Evolutionary conservation across 1,140 invertebrate species (phyloP).

Genomic region (Pteromalus puparum): DNA sequence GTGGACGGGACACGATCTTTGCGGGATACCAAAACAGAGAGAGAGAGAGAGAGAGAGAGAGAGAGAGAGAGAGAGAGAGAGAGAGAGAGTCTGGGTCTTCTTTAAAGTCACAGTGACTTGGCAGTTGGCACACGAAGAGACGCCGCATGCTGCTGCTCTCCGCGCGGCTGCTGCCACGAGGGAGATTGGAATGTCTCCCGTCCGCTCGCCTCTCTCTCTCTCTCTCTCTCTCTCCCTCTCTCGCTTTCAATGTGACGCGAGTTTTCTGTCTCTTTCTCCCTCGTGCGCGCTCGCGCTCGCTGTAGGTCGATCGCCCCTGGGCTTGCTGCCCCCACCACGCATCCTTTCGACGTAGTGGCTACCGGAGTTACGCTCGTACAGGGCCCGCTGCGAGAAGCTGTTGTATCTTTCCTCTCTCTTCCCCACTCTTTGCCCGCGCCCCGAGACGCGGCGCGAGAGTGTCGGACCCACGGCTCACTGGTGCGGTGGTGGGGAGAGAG

Average conservation of each 20-base stretch:
- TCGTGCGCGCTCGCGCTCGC: conserved; percentile 25
- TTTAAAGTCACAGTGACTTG: conserved; percentile 63
- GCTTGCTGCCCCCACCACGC: conserved; percentile 49
- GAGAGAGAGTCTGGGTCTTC: conserved; percentile 54
- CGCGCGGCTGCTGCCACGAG: conserved; percentile 65
- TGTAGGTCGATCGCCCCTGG: conserved; percentile 50
- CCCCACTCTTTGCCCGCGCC: background rate
- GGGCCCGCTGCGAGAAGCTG: conserved; percentile 52
- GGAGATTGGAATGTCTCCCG: conserved; percentile 73
- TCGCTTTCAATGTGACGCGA: conserved; percentile 31
- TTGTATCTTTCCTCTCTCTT: background rate
- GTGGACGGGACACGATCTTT: conserved; percentile 58
- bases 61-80: conserved; percentile 43
- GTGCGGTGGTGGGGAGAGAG: conserved; percentile 26
- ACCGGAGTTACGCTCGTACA: conserved; percentile 73
- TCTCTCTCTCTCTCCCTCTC: conserved; percentile 46
- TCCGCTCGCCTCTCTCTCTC: conserved; percentile 57
- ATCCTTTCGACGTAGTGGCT: conserved; percentile 71
- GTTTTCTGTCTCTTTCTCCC: conserved; percentile 48
- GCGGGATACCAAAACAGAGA: conserved; percentile 57
- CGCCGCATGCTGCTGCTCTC: conserved; percentile 38
- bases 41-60: conserved; percentile 29
- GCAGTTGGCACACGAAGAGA: conserved; percentile 61
- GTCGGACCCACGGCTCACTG: background rate
- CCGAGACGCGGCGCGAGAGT: conserved; percentile 10